Base-by-base conservation (phyloP, 2,888 invertebrate genomes). In the Drosophila pegasa region DNA sequence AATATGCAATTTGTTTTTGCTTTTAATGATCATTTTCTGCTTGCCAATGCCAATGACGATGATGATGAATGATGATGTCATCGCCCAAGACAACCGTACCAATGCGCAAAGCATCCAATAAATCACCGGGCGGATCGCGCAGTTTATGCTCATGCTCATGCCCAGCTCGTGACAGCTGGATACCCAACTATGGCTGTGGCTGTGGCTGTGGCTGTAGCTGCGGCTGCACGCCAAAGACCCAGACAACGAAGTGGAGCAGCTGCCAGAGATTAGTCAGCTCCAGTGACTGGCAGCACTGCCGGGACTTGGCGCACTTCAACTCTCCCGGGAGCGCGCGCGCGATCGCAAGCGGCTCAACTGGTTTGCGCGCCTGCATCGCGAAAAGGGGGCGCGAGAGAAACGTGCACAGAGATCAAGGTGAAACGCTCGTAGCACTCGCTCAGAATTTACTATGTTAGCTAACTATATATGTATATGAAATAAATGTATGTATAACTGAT, bases 241-340 rank as follows among this genome's bases (percentile, higher is more conserved):
- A 63, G 51, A 60, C 64, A 48, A 45, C 61, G 69, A 70, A 75
- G 78, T 80, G 67, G 75, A 78, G 84, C 80, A 85, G 85, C 85
- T 88, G 88, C 78, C 88, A 75, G 71, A 86, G 84, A 85, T 86
- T 86, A 88, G 80, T 88, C 88, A 86, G 83, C 54, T 56, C 70
- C 65, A 71, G 61, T 61, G 64, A 71, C 63, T 69, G 85, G 56
- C 56, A 56, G 59, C 64, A 58, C 58, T 47, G 79, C 12, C 27
- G 45, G 45, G 45, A 45, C 45, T 45, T 45, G 45, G 64, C 72
- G 75, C 83, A 78, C 75, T 75, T 75, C 59, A 81, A 73, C 70
- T 67, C 74, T 52, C 61, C 59, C 43, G 70, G 73, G 61, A 50
- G 50, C 16, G 16, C 47, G 50, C 63, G 73, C n/a, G 25, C 27